phyloP scores from a whole-genome alignment of 2,888 invertebrate genomes.

The Eilema griseolum region DNA sequence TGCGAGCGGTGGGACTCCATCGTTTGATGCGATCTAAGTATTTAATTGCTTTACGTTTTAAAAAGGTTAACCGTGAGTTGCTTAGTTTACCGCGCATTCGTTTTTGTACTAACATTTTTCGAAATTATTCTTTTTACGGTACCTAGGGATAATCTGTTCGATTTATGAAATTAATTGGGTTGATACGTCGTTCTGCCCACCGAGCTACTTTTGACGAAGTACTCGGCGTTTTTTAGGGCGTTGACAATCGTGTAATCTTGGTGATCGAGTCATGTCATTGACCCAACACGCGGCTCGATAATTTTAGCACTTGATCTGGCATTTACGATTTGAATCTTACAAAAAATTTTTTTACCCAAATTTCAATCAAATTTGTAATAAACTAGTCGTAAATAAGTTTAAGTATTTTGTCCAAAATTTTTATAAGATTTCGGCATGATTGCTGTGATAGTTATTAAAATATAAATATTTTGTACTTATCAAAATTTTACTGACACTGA shows the following conservation, averaged over 20 bases:
- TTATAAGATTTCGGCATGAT: slow-evolving; percentile 64
- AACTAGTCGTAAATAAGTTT: slow-evolving; percentile 73
- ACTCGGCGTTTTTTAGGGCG: slow-evolving; percentile 27
- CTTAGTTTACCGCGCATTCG: slow-evolving; percentile 49
- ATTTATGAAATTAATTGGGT: slow-evolving; percentile 41
- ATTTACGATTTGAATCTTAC: slow-evolving; percentile 56
- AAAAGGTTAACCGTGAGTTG: slow-evolving; percentile 41
- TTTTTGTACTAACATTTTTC: slow-evolving; percentile 53
- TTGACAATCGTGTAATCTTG: slow-evolving; percentile 32
- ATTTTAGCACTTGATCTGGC: slow-evolving; percentile 54
- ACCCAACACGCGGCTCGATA: slow-evolving; percentile 16
- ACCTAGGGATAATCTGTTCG: slow-evolving; percentile 48
- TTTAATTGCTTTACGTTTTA: slow-evolving; percentile 40
- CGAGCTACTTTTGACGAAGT: slow-evolving; percentile 42
- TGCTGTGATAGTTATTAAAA: slow-evolving; percentile 68
- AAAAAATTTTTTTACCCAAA: slow-evolving; percentile 54
- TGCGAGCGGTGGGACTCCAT: slow-evolving; percentile 34
- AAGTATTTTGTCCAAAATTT: slow-evolving; percentile 69
- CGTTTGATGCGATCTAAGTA: slow-evolving; percentile 37
- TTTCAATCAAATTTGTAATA: slow-evolving; percentile 61
- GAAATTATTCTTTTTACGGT: slow-evolving; percentile 46
- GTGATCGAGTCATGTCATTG: slow-evolving; percentile 20
- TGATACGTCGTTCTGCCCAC: slow-evolving; percentile 27
- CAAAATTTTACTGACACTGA: slow-evolving; percentile 52
- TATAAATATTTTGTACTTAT: slow-evolving; percentile 68